Conservation (phyloP, 37 sponge, comb jelly and placozoan species). For the Hexactinellida sp. region DNA sequence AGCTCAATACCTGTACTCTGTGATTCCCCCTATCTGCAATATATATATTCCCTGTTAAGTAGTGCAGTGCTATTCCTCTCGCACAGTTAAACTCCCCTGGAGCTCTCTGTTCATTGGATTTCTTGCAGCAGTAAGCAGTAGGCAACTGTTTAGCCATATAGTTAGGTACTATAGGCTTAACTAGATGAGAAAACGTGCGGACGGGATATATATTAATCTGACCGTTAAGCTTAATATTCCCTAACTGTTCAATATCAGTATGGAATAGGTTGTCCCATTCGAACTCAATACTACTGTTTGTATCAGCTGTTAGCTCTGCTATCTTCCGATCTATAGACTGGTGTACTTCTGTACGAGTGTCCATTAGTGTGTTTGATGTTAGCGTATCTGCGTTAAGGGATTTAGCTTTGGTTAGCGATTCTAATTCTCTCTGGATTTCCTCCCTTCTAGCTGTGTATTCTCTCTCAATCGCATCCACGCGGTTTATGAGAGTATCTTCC, state of each 20-base stretch:
- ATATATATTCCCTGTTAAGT: background rate
- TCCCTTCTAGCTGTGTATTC: background rate
- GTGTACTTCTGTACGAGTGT: background rate
- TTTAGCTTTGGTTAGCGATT: background rate
- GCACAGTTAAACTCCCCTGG: background rate
- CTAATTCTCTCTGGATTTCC: background rate
- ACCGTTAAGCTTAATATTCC: background rate
- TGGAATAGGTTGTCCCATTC: background rate
- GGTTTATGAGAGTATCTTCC: background rate
- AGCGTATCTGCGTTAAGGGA: background rate
- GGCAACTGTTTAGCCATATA: background rate
- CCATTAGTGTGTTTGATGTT: background rate
- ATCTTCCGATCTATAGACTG: background rate
- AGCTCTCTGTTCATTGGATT: background rate
- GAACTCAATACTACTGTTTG: background rate
- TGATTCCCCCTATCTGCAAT: background rate
- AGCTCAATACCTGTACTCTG: background rate
- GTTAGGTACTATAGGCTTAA: background rate
- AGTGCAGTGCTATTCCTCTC: background rate
- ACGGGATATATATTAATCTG: background rate
- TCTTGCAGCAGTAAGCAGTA: slow-evolving; percentile 5
- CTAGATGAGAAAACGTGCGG: background rate
- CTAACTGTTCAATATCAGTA: slow-evolving; percentile 1
- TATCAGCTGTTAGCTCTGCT: background rate
- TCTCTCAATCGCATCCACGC: background rate